A percentile compares a stretch with the other conserved stretches of the same genome.
phyloP scores from a whole-genome alignment of 1,140 invertebrate species.

The Drosophila truncata region DNA sequence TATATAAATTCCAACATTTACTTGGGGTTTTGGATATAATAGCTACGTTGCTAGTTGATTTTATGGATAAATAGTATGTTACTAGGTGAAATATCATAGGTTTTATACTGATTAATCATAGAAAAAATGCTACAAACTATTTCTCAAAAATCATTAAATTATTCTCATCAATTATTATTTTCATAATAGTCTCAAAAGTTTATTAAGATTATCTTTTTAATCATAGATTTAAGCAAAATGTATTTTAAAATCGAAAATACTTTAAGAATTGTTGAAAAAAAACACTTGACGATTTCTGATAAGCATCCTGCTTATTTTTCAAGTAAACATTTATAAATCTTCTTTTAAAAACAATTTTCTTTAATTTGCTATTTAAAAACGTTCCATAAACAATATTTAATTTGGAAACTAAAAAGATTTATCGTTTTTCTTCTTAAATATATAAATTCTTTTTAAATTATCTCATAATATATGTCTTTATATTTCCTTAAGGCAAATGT shows the following conservation, averaged over 20 bases:
- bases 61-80: neutral
- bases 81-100: no score
- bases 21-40: neutral
- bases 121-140: neutral
- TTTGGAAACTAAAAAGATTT: neutral
- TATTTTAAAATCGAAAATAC: no score
- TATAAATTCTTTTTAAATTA: neutral
- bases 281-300: no score
- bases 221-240: no score
- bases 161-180: no score
- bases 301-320: no score
- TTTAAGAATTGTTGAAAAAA: no score
- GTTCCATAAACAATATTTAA: neutral
- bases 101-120: neutral
- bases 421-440: no score
- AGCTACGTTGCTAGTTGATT: neutral
- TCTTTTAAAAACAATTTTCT: neutral
- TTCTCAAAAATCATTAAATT: neutral
- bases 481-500: neutral
- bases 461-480: no score
- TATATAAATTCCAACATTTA: neutral
- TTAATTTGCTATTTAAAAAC: neutral
- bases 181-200: no score
- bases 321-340: no score
- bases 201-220: no score